Percentiles rank a stretch among this genome's conserved stretches.
Conservation (phyloP, 2,113 vertebrate species). For the Trinectes maculatus region DNA sequence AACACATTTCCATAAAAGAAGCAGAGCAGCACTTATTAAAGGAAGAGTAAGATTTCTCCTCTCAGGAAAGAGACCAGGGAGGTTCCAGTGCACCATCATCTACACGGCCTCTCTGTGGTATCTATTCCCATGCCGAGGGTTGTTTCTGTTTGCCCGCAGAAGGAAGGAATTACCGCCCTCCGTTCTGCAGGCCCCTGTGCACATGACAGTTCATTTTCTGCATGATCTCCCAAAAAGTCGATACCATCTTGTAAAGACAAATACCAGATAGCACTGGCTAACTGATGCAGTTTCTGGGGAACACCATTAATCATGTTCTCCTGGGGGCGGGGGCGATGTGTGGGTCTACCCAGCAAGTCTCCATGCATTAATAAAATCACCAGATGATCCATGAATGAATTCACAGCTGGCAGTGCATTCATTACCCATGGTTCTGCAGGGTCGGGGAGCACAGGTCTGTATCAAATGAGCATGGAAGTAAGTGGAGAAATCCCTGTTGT, state of each 20-base stretch:
- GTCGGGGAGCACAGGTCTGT: conserved; percentile 27
- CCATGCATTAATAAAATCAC: conserved; percentile 78
- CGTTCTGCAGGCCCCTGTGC: conserved; percentile 64
- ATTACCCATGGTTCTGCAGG: conserved; percentile 54
- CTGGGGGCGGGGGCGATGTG: conserved; percentile 35
- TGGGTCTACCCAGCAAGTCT: conserved; percentile 61
- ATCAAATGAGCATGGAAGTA: conserved; percentile 40
- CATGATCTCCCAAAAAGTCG: conserved; percentile 83
- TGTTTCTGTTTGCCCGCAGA: conserved; percentile 61
- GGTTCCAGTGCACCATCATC: conserved; percentile 33
- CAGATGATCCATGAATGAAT: conserved; percentile 78
- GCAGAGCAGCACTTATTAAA: conserved; percentile 54
- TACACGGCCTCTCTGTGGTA: conserved; percentile 23
- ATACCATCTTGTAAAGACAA: conserved; percentile 84
- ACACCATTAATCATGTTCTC: conserved; percentile 79
- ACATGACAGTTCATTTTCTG: conserved; percentile 86
- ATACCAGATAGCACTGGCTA: conserved; percentile 79
- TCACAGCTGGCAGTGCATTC: conserved; percentile 59
- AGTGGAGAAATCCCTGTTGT: conserved; percentile 21
- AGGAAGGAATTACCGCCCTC: conserved; percentile 68
- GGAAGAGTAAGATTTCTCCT: conserved; percentile 58
- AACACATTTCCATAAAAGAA: conserved; percentile 68
- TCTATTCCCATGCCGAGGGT: conserved; percentile 46
- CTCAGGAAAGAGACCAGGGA: conserved; percentile 23
- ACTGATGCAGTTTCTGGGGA: conserved; percentile 74